phyloP scores from a whole-genome alignment of 2,113 vertebrate genomes.

The Leucoraja erinaceus region DNA sequence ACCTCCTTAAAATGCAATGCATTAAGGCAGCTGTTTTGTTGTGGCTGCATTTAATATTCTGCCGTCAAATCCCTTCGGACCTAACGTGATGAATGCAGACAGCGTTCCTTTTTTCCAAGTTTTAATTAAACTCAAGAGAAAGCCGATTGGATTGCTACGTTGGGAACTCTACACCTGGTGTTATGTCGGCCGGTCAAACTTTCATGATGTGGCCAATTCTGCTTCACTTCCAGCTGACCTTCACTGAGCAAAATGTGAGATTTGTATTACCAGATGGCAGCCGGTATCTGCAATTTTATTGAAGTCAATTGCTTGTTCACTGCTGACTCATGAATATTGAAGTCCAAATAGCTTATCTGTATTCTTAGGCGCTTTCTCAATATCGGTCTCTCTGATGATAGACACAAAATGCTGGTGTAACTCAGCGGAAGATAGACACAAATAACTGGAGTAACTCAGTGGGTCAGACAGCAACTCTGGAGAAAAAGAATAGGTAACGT shows the following conservation, averaged over 20 bases:
- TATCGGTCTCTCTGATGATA: not conserved
- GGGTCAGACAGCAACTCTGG: no score
- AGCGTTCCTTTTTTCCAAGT: not conserved
- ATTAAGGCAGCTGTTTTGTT: not conserved
- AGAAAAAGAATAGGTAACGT: no score
- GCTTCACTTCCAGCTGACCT: not conserved
- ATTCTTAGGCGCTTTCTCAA: not conserved
- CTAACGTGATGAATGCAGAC: not conserved
- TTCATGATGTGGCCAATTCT: not conserved
- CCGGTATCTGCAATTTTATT: not conserved
- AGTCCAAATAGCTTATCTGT: not conserved
- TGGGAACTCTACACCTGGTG: not conserved
- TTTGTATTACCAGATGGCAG: not conserved
- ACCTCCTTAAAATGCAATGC: not conserved
- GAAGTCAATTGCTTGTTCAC: not conserved
- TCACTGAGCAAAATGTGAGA: not conserved
- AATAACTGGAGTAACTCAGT: no score
- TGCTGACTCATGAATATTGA: slow-evolving; percentile 8
- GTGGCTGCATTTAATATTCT: not conserved
- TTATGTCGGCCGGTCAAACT: not conserved
- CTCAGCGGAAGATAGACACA: no score
- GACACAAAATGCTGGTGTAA: no score
- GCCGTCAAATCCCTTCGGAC: not conserved
- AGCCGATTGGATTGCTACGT: not conserved
- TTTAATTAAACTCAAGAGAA: not conserved